These are phyloP conservation scores for Drosophila funebris DNA, from an alignment of 1,140 invertebrate genomes.

Conservation along the genomic window DNA sequence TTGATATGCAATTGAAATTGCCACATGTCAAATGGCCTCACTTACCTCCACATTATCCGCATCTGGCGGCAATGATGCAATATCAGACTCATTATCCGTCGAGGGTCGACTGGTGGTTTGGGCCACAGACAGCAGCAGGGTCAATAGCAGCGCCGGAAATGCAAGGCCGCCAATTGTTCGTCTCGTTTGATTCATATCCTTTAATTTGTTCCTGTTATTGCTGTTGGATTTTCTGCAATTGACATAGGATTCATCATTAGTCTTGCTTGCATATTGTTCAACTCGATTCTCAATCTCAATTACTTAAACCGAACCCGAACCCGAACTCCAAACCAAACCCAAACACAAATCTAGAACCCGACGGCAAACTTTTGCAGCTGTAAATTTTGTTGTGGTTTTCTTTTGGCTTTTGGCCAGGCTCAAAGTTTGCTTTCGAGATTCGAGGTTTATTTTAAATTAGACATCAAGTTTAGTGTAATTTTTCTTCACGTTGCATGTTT, in stretches of 20 bases:
- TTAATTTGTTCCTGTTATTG: constrained; percentile 20
- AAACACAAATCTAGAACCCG: background rate
- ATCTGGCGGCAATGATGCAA: constrained; percentile 51
- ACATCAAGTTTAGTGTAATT: constrained; percentile 70
- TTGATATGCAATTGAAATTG: background rate
- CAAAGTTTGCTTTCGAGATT: constrained; percentile 24
- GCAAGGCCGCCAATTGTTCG: constrained; percentile 21
- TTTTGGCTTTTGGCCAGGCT: constrained; percentile 53
- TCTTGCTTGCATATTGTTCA: constrained; percentile 18
- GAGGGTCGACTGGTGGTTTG: constrained; percentile 31
- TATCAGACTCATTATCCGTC: constrained; percentile 49
- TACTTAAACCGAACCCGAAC: constrained; percentile 38
- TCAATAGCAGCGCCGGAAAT: constrained; percentile 39
- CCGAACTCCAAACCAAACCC: background rate
- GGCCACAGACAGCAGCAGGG: constrained; percentile 35
- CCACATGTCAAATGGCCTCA: background rate
- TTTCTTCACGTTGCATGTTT: constrained; percentile 64
- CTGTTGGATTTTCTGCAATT: constrained; percentile 45
- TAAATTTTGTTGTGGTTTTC: constrained; percentile 74
- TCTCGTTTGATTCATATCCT: constrained; percentile 63
- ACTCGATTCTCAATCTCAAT: constrained; percentile 65
- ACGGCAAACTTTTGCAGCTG: constrained; percentile 62
- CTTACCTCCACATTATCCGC: constrained; percentile 75
- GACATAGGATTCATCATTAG: constrained; percentile 54
- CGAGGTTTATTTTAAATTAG: constrained; percentile 74